Evolutionary conservation across 2,888 invertebrate species (phyloP).

Genomic region (Notodonta ziczac): DNA sequence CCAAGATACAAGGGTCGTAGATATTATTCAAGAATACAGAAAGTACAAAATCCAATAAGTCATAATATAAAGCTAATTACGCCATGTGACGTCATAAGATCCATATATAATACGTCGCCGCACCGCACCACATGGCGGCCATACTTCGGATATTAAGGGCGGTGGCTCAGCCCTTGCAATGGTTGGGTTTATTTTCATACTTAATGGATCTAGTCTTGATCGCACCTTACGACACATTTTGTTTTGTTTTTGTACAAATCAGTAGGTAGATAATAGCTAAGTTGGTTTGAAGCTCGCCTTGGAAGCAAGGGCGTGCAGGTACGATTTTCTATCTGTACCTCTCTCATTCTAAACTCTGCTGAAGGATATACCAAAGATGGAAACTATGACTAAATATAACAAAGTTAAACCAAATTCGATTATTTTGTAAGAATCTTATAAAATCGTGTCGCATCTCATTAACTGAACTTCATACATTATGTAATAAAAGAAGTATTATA

Average conservation of each 20-base stretch:
- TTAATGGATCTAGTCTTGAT: slow-evolving; percentile 2
- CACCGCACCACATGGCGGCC: slow-evolving; percentile 48
- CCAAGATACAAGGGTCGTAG: no score
- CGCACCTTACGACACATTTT: background rate
- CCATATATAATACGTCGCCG: slow-evolving; percentile 53
- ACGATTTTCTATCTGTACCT: background rate
- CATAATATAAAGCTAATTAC: slow-evolving; percentile 53
- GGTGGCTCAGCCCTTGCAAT: slow-evolving; percentile 28
- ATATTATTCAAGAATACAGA: no score
- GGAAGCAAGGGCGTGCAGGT: background rate
- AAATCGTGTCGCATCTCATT: slow-evolving; percentile 40
- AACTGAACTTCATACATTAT: slow-evolving; percentile 37
- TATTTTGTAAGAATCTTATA: slow-evolving; percentile 15
- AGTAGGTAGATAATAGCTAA: no score
- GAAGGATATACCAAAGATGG: no score
- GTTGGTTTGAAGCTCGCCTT: background rate
- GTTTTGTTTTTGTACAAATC: background rate
- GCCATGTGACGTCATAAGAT: slow-evolving; percentile 44
- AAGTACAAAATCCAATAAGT: background rate
- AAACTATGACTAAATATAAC: no score
- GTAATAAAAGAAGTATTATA: slow-evolving; percentile 36
- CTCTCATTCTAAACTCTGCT: background rate
- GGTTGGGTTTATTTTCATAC: slow-evolving; percentile 22
- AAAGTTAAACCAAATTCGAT: background rate
- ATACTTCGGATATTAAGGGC: slow-evolving; percentile 47